These are phyloP conservation scores for Calliphora vicina DNA, from an alignment of 1,140 invertebrate species.

Conservation along the genomic window DNA sequence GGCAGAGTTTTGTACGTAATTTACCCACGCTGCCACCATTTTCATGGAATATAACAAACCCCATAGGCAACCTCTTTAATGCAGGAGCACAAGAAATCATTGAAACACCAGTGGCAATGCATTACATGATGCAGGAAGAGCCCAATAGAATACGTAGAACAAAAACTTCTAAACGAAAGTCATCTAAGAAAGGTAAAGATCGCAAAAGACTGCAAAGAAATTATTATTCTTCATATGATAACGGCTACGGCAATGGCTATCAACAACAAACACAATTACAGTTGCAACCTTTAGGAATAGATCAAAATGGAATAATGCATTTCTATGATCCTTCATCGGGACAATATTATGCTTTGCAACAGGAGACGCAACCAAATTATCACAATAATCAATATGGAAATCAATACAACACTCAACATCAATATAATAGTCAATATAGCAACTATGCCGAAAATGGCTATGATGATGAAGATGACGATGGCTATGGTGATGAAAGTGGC, in stretches of 20 bases:
- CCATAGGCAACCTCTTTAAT: conserved; percentile 52
- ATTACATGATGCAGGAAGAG: neutral
- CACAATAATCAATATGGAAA: conserved; percentile 17
- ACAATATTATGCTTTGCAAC: conserved; percentile 50
- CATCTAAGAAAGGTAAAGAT: conserved; percentile 45
- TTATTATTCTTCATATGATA: neutral
- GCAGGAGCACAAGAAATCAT: conserved; percentile 53
- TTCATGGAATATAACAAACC: conserved; percentile 55
- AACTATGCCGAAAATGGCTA: neutral
- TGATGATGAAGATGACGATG: neutral
- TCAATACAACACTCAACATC: neutral
- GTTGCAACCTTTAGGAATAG: neutral
- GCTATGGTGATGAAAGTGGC: neutral
- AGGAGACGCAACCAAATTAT: conserved; percentile 12
- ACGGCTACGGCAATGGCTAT: neutral
- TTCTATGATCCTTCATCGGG: conserved; percentile 47
- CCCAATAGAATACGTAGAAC: conserved; percentile 16
- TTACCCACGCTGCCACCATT: conserved; percentile 48
- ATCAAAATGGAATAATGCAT: conserved; percentile 38
- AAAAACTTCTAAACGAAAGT: neutral
- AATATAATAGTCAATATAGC: neutral
- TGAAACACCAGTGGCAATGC: conserved; percentile 44
- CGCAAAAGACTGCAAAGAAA: conserved; percentile 30
- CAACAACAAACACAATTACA: neutral
- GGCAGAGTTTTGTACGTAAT: conserved; percentile 57